Evolutionary conservation across 2,113 vertebrate genomes (phyloP), one percentile per base, ranked within the genome.

Genomic region (Carassius carassius): DNA sequence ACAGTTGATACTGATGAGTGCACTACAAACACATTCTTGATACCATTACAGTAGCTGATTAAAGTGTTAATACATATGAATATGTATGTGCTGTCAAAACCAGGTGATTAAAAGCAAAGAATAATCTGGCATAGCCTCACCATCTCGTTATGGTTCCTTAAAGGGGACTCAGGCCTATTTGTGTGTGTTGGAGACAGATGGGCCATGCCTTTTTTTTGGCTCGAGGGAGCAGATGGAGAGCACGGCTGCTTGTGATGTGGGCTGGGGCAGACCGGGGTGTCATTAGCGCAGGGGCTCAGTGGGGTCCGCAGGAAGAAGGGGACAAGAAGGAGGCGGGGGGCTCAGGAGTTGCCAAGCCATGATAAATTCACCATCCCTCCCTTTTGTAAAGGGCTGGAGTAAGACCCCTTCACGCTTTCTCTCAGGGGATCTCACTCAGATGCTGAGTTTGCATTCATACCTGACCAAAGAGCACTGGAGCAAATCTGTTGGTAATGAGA

Each of bases 181-280:
- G 80, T 82, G 41, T 49, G 41, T 63, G 75, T 5, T 19, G 25
- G 37, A 51, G 29, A 29, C 86, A 87, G 86, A 87, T 85, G 83
- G 78, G 83, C 21, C n/a, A 29, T 82, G 70, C 23, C 17, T 41
- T 49, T 35, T 35, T 72, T 73, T n/a, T 78, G 67, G 82, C 82
- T 56, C 62, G 11, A 44, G 41, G 25, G 78, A 84, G 72, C 86
- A 87, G 83, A 87, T 87, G 86, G 83, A 77, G 62, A 60, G 41
- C 86, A 85, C 14, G 72, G 51, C 29, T 69, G 73, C 37, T 32
- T 69, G 47, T 58, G 86, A 87, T 60, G 67, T 72, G 65, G 62
- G 51, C 21, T 23, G 75, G 58, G 23, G 10, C 58, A 65, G 23
- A 84, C 37, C 23, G 5, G 58, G 58, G 73, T 63, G 72, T 51